Evolutionary conservation across 2,797 vertebrate genomes (phyloP).

Genomic region (Notolabrus celidotus): DNA sequence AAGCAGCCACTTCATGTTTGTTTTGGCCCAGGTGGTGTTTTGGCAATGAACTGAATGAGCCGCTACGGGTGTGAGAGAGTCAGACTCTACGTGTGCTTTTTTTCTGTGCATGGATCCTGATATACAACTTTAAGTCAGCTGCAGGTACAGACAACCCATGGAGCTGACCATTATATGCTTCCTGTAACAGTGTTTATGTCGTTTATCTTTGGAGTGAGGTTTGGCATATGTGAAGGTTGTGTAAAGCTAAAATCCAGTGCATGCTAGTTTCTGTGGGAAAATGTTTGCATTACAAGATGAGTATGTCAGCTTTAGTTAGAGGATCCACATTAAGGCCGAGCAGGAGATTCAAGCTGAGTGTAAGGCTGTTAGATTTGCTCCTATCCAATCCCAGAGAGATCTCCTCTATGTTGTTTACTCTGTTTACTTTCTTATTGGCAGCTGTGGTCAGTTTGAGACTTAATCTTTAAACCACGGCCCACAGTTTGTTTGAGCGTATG

Average conservation of each 20-base stretch:
- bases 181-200: conserved; percentile 33
- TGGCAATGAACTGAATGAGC: conserved; percentile 39
- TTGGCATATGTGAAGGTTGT: conserved; percentile 19
- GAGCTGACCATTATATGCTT: conserved; percentile 30
- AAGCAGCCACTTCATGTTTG: conserved; percentile 67
- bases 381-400: conserved; percentile 23
- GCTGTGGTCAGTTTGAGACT: conserved; percentile 17
- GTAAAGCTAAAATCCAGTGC: conserved; percentile 5
- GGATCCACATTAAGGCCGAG: conserved; percentile 15
- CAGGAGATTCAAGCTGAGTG: conserved; percentile 15
- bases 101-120: conserved; percentile 14
- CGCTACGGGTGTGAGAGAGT: conserved; percentile 39
- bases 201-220: conserved; percentile 24
- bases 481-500: conserved; percentile 19
- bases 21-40: conserved; percentile 63
- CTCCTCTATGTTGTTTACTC: background rate
- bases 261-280: background rate
- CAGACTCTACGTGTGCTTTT: conserved; percentile 41
- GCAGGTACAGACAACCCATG: conserved; percentile 27
- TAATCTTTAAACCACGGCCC: conserved; percentile 1
- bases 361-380: conserved; percentile 8
- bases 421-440: conserved; percentile 12
- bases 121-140: background rate
- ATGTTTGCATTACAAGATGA: conserved; percentile 12
- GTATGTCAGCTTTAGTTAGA: conserved; percentile 27